Evolutionary conservation across 2,888 invertebrate species (phyloP).

Genomic region (Allacma fusca): DNA sequence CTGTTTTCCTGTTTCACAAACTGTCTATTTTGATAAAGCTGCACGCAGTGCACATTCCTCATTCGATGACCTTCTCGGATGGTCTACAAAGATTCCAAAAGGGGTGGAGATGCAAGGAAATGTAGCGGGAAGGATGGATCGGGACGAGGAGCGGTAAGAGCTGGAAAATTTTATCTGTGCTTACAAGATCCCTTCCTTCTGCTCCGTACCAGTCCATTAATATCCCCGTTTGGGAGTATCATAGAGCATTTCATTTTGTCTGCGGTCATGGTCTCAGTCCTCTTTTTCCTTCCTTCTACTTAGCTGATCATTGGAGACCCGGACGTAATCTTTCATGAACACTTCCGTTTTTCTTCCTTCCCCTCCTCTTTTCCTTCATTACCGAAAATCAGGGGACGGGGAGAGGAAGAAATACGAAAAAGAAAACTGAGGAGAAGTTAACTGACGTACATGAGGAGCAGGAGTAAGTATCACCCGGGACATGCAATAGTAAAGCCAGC

Average conservation of each 20-base stretch:
- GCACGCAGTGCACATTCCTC: not conserved
- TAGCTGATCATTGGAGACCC: slow-evolving; percentile 1
- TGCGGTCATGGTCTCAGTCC: slow-evolving; percentile 34
- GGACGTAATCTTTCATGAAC: slow-evolving; percentile 39
- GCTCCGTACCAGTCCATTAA: not conserved
- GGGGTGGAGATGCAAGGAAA: not conserved
- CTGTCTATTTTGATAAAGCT: slow-evolving; percentile 21
- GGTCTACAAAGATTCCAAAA: not conserved
- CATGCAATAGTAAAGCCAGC: not conserved
- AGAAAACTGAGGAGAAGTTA: not conserved
- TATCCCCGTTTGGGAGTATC: not conserved
- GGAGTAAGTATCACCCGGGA: not conserved
- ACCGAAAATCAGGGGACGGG: not conserved
- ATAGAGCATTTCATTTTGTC: not conserved
- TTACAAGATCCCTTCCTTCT: not conserved
- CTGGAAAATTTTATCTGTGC: not conserved
- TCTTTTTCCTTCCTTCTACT: slow-evolving; percentile 24
- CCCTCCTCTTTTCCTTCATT: not conserved
- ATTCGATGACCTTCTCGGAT: not conserved
- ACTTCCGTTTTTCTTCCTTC: slow-evolving; percentile 33
- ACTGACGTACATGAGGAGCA: not conserved
- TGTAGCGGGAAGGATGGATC: not conserved
- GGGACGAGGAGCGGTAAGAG: not conserved
- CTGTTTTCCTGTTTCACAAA: not conserved
- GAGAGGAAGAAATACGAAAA: not conserved